Conservation (phyloP, 2,797 vertebrate species). For the Chiloscyllium punctatum region DNA sequence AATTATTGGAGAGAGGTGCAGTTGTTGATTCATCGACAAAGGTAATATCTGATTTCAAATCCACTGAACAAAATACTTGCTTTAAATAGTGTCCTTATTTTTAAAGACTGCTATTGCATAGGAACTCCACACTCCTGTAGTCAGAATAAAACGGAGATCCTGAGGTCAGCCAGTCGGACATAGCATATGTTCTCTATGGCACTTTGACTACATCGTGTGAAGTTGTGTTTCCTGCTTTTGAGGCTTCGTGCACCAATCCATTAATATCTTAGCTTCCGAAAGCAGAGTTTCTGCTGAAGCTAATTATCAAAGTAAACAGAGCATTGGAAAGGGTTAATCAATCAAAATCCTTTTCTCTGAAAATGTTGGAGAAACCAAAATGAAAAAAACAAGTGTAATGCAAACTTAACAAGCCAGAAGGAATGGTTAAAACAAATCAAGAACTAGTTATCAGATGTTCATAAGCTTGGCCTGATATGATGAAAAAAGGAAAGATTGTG, state of each 20-base stretch:
- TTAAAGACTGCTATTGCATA: neutral
- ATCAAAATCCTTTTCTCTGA: neutral
- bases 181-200: neutral
- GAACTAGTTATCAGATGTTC: neutral
- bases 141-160: neutral
- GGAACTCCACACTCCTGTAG: neutral
- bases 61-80: neutral
- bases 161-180: neutral
- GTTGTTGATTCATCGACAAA: conserved; percentile 88
- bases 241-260: neutral
- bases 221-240: neutral
- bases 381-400: neutral
- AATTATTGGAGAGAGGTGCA: conserved; percentile 83
- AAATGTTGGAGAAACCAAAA: neutral
- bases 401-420: neutral
- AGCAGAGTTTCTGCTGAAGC: neutral
- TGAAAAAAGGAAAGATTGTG: neutral
- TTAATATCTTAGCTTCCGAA: neutral
- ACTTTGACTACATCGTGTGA: neutral
- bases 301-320: neutral
- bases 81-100: neutral
- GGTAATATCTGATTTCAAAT: conserved; percentile 55
- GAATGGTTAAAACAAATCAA: neutral
- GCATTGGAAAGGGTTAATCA: neutral
- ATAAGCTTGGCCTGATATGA: neutral